Evolutionary conservation across 2,888 invertebrate genomes (phyloP).

Genomic region (Sphaerophoria taeniata): DNA sequence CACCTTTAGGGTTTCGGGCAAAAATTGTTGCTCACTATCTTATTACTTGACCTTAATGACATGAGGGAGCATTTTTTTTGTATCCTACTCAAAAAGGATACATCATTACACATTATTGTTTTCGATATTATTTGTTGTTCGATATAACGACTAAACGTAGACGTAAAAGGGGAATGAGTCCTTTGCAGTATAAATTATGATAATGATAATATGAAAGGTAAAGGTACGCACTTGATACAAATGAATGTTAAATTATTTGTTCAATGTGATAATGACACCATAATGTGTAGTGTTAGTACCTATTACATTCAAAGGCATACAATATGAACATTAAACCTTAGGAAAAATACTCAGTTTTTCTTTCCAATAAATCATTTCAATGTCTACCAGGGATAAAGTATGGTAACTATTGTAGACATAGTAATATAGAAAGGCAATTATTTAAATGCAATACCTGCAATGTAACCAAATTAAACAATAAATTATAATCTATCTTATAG

Average conservation of each 20-base stretch:
- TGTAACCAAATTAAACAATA: too few relatives aligned
- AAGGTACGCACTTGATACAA: slow-evolving; percentile 20
- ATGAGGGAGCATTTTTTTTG: slow-evolving; percentile 72
- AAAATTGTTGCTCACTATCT: slow-evolving; percentile 64
- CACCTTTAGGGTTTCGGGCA: slow-evolving; percentile 53
- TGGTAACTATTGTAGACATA: too few relatives aligned
- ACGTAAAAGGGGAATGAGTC: slow-evolving; percentile 7
- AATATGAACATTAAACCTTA: too few relatives aligned
- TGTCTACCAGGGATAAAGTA: too few relatives aligned
- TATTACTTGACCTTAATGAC: slow-evolving; percentile 56
- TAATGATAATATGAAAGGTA: slow-evolving; percentile 35
- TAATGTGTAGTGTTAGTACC: too few relatives aligned
- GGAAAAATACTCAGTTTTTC: too few relatives aligned
- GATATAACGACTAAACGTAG: slow-evolving; percentile 17
- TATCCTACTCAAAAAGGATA: slow-evolving; percentile 51
- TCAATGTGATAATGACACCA: slow-evolving; percentile 62
- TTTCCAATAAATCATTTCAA: too few relatives aligned
- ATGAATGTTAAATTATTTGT: slow-evolving; percentile 56
- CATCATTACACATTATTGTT: slow-evolving; percentile 1
- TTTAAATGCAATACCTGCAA: too few relatives aligned
- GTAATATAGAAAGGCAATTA: too few relatives aligned
- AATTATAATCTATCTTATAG: too few relatives aligned
- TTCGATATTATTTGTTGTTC: slow-evolving; percentile 34
- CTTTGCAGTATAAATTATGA: too few relatives aligned
- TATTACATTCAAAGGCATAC: too few relatives aligned